Conservation (phyloP, 92 coral and sea anemone species). For the Ricordea florida region DNA sequence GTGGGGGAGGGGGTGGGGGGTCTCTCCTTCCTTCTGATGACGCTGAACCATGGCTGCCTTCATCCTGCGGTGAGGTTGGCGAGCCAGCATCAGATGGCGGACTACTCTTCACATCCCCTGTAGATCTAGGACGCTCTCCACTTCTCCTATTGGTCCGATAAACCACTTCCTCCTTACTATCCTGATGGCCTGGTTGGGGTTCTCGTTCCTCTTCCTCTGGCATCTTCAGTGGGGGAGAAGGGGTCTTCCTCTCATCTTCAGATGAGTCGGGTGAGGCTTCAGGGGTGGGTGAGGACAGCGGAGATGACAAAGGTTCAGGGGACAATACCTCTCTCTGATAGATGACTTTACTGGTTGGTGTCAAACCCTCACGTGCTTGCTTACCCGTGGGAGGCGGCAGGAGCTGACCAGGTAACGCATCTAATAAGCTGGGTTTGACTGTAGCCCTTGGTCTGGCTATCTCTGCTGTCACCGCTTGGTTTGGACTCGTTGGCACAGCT, state of each 20-base stretch:
- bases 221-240: slow-evolving; percentile 24
- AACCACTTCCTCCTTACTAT: slow-evolving; percentile 24
- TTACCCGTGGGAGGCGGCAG: slow-evolving; percentile 88
- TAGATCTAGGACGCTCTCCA: slow-evolving; percentile 74
- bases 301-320: slow-evolving; percentile 23
- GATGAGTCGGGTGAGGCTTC: slow-evolving; percentile 45
- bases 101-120: slow-evolving; percentile 72
- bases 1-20: slow-evolving; percentile 95
- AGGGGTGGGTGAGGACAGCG: slow-evolving; percentile 73
- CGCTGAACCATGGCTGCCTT: slow-evolving; percentile 65
- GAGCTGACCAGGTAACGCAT: slow-evolving; percentile 78
- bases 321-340: slow-evolving; percentile 13
- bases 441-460: slow-evolving; percentile 81
- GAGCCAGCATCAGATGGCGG: slow-evolving; percentile 58
- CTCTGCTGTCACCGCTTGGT: slow-evolving; percentile 37
- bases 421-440: slow-evolving; percentile 73
- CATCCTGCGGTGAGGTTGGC: slow-evolving; percentile 49
- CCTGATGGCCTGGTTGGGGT: not conserved
- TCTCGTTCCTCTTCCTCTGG: slow-evolving; percentile 13
- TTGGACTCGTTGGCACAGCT: slow-evolving; percentile 55
- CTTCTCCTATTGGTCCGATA: slow-evolving; percentile 42
- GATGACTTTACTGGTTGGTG: slow-evolving; percentile 31
- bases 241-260: not conserved
- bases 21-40: slow-evolving; percentile 75
- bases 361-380: slow-evolving; percentile 74